Evolutionary conservation across 2,797 vertebrate genomes (phyloP), one percentile per base, ranked within the genome.

Genomic region (Xenopus petersii): DNA sequence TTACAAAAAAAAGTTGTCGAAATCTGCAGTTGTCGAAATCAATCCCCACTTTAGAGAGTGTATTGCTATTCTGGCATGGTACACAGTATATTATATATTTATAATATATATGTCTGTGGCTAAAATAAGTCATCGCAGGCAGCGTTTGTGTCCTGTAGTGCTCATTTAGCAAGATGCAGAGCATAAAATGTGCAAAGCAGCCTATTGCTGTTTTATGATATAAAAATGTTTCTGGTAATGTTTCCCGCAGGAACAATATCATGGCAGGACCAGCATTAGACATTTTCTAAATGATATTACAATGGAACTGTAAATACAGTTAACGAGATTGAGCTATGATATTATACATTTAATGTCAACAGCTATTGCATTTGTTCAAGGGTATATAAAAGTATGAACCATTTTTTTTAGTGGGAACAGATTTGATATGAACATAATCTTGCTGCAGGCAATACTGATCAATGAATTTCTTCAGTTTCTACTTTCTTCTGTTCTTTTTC

Each of bases 351-450:
- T 58, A 56, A 69, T 64, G 54, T 69, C 67, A 69, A 30, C 30
- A 69, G 16, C 10, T 56, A 67, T 54, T 24, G 16, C 66, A 26
- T 13, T 64, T 42, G 30, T 64, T n/a, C 33, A 24, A 16, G 6
- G 61, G 17, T 64, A 54, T 30, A 30, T 63, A 63, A 71, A 64
- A 58, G 64, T 47, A 36, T 4, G 36, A 33, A 64, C 26, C 48
- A 15, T 72, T 72, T 72, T 12, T 56, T 17, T 30, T 56, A 13
- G 24, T 47, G 6, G 9, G 62, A 42, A 55, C 33, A 55, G 16
- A 58, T 73, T 65, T 65, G 55, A 55, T 73, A 21, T 47, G 13
- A 73, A 58, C 26, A 56, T 64, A 65, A 58, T 73, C 33, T 56
- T 65, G 62, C 62, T 65, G 62, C 26, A 72, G 62, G 70, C 70